Conservation (phyloP, 2,888 invertebrate genomes). For the Scotopteryx bipunctaria region DNA sequence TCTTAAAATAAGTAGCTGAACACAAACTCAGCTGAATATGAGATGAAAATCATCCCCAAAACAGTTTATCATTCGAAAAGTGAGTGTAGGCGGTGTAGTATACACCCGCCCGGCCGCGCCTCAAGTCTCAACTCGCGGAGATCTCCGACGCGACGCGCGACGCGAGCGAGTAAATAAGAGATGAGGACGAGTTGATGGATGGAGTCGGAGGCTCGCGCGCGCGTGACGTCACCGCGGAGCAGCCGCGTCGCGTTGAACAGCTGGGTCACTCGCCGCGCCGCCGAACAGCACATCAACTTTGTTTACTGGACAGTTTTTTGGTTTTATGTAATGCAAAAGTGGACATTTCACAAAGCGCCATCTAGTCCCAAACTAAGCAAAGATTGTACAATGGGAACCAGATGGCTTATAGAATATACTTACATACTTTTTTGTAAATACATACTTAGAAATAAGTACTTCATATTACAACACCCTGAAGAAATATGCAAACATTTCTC, state of each 20-base stretch:
- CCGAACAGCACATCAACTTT: too few relatives aligned
- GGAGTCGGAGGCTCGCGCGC: constrained; percentile 17
- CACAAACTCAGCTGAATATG: not conserved
- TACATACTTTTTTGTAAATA: too few relatives aligned
- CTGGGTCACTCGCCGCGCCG: not conserved
- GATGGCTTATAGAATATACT: too few relatives aligned
- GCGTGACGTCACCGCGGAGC: constrained; percentile 18
- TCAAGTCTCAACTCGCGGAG: not conserved
- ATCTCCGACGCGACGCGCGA: not conserved
- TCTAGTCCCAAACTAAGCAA: too few relatives aligned
- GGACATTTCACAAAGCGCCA: too few relatives aligned
- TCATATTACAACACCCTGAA: too few relatives aligned
- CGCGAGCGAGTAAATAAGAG: constrained; percentile 26
- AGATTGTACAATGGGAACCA: too few relatives aligned
- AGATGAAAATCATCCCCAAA: constrained; percentile 6
- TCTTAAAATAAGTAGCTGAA: not conserved
- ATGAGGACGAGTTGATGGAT: constrained; percentile 30
- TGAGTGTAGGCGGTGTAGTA: constrained; percentile 8
- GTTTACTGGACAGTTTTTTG: too few relatives aligned
- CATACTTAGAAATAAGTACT: too few relatives aligned
- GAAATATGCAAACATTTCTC: too few relatives aligned
- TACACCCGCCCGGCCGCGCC: not conserved
- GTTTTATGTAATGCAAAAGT: too few relatives aligned
- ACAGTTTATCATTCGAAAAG: constrained; percentile 12
- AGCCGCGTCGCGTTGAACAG: not conserved